Base-by-base conservation (phyloP, 2,113 vertebrate genomes). In the Gnathonemus echidnorhynchus region DNA sequence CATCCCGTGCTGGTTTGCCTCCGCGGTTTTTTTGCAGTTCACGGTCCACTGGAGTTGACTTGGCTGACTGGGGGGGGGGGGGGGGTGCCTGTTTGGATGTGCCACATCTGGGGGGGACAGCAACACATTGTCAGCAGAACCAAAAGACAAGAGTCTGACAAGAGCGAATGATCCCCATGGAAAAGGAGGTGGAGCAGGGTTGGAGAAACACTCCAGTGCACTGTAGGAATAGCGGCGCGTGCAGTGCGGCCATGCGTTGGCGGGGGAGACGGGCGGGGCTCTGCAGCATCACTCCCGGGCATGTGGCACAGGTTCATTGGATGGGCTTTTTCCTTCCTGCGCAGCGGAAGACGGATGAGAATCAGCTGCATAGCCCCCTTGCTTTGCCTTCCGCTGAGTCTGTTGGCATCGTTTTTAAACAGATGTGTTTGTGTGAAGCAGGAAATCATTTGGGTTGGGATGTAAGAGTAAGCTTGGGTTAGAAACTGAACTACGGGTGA, bases 91-190 rank as follows among this genome's bases (percentile, higher is more conserved):
- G 31, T 42, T 77, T 19, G 70, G 35, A 8, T 19, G 49, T 27
- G 13, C 24, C n/a, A 17, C 86, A 45, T 88, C 52, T 49, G 45
- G 46, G 24, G 45, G 21, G 31, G 31, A 11, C 52, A 58, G 52
- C 8, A 19, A n/a, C 49, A 87, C 13, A 35, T 19, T 48, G 46
- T 31, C 86, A 27, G 50, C 50, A 62, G 87, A 62, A 88, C 11
- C 58, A 10, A 39, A 80, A 88, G 52, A 88, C 35, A 56, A 88
- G 39, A 62, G 53, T 21, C 87, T 62, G 88, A 74, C 88, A 70
- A 74, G 88, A 70, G 42, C 62, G 27, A 42, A 74, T 48, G 62
- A 66, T 88, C 53, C 87, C 88, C 13, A 3, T 17, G 88, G 45
- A 48, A 24, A 5, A 7, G 39, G 70, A 19, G 35, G 70, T n/a